Conservation (phyloP, 2,113 vertebrate species). For the Myrmophylax atrothorax region DNA sequence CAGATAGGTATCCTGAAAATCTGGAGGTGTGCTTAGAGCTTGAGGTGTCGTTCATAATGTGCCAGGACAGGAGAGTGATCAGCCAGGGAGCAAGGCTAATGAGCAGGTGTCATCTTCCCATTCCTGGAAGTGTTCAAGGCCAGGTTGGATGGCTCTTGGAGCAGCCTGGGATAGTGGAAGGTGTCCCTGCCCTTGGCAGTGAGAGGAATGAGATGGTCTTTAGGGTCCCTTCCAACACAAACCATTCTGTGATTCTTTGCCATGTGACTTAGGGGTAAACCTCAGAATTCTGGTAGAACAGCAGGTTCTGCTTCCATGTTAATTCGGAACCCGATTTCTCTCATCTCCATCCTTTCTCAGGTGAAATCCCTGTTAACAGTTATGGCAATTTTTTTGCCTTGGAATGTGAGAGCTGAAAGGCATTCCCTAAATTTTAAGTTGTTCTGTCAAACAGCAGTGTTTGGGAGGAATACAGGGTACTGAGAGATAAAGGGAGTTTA, state of each 20-base stretch:
- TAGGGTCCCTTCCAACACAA: neutral
- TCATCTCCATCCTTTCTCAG: neutral
- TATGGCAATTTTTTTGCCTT: neutral
- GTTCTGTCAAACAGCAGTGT: neutral
- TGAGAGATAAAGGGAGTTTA: neutral
- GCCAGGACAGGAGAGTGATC: neutral
- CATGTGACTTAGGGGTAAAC: neutral
- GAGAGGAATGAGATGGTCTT: neutral
- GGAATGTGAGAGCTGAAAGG: neutral
- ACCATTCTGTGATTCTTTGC: neutral
- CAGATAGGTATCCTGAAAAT: neutral
- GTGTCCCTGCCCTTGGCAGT: neutral
- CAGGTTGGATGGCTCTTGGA: neutral
- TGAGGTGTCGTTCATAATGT: fast-evolving
- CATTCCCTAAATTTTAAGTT: neutral
- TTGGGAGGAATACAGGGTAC: neutral
- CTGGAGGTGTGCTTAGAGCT: neutral
- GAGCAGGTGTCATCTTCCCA: neutral
- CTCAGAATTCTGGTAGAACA: neutral
- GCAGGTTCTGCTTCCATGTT: neutral
- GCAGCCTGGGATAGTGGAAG: neutral
- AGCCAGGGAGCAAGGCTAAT: fast-evolving
- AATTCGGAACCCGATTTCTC: neutral
- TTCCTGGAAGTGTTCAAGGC: neutral
- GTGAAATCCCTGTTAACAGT: neutral